Percentiles rank a stretch among this genome's conserved stretches.
These are phyloP conservation scores for Dysidea cf. avara DNA, from an alignment of 37 sponge, comb jelly and placozoan genomes.

Conservation along the genomic window DNA sequence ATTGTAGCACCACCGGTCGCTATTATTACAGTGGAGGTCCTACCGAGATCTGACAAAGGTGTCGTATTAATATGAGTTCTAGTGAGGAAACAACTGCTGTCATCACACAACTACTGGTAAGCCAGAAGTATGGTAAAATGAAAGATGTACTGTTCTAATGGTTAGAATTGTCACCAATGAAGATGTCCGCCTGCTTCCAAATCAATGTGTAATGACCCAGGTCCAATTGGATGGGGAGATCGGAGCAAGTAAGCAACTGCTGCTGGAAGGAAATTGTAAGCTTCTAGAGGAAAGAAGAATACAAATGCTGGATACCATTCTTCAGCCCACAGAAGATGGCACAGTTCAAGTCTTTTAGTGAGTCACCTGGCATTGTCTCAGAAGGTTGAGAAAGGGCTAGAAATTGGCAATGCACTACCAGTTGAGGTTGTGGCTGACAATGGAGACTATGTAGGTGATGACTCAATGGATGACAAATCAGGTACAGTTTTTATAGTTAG, in stretches of 20 bases:
- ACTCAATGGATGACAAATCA: no score
- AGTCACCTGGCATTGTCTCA: not conserved
- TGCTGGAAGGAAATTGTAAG: not conserved
- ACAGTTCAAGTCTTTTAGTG: not conserved
- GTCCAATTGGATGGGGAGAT: not conserved
- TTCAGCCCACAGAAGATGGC: conserved; percentile 4
- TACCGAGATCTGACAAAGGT: no score
- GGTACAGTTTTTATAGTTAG: not conserved
- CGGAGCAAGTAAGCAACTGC: not conserved
- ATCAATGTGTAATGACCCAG: no score
- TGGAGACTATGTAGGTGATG: not conserved
- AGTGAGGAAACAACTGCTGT: no score
- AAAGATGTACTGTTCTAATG: no score
- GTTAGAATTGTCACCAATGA: no score
- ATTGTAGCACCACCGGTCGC: no score
- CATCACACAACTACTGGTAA: no score
- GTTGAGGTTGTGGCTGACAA: not conserved
- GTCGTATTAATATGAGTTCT: no score
- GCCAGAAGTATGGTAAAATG: no score
- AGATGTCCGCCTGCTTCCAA: no score
- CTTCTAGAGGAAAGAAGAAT: not conserved
- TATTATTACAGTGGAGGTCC: no score
- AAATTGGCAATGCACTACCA: not conserved
- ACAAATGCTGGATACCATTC: not conserved
- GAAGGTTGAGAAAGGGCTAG: not conserved